Conservation (phyloP, 2,888 invertebrate genomes). For the Leptopilina myrica region DNA sequence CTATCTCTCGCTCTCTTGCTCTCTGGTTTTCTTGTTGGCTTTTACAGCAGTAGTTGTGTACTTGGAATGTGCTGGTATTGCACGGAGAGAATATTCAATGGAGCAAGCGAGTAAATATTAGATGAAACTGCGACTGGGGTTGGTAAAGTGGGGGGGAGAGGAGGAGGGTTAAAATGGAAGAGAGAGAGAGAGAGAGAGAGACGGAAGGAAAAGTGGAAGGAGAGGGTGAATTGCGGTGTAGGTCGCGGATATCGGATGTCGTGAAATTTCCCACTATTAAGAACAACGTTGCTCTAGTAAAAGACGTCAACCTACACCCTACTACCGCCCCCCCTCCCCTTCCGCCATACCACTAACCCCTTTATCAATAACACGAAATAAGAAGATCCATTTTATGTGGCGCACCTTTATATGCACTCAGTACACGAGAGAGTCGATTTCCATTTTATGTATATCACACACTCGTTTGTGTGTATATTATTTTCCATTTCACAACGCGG, state of each 20-base stretch:
- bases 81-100: conserved; percentile 70
- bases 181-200: conserved; percentile 10
- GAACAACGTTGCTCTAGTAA: conserved; percentile 44
- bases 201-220: too few species aligned
- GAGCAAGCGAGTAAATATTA: conserved; percentile 72
- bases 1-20: too few species aligned
- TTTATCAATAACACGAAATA: conserved; percentile 31
- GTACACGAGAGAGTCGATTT: conserved; percentile 52
- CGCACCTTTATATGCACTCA: conserved; percentile 51
- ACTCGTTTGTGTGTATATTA: background rate
- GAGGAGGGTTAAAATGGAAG: too few species aligned
- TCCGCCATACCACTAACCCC: background rate
- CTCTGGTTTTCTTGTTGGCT: conserved; percentile 24
- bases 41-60: conserved; percentile 65
- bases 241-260: conserved; percentile 59
- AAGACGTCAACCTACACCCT: conserved; percentile 41
- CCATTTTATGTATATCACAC: conserved; percentile 25
- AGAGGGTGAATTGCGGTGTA: conserved; percentile 38
- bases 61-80: conserved; percentile 64
- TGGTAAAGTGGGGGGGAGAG: background rate
- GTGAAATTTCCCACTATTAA: conserved; percentile 64
- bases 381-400: conserved; percentile 49
- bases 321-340: background rate
- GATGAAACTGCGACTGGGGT: conserved; percentile 63
- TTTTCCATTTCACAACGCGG: background rate